Evolutionary conservation across 1,140 invertebrate genomes (phyloP).

Genomic region (Eubasilissa regina): DNA sequence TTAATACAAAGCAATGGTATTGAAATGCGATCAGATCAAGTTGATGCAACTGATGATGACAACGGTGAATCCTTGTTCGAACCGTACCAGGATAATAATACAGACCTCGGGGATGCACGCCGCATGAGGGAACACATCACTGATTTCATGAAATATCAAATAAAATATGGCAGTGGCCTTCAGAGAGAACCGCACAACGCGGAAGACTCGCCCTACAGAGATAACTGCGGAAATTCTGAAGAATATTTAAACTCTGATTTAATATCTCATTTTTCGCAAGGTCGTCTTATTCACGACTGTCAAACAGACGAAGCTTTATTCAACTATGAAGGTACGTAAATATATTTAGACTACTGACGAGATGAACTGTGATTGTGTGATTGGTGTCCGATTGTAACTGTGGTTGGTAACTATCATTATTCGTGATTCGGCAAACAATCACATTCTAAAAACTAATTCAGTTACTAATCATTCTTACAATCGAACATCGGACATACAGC

Average conservation of each 20-base stretch:
- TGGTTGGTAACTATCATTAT: too few relatives aligned
- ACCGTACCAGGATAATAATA: slow-evolving; percentile 24
- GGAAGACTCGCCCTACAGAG: not conserved
- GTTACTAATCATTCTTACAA: too few relatives aligned
- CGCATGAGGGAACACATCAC: slow-evolving; percentile 21
- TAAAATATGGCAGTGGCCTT: slow-evolving; percentile 13
- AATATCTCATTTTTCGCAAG: slow-evolving; percentile 8
- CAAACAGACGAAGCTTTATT: slow-evolving; percentile 35
- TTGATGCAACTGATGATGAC: not conserved
- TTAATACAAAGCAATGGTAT: slow-evolving; percentile 10
- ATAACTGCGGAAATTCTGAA: slow-evolving; percentile 11
- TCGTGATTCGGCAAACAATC: too few relatives aligned
- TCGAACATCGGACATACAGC: too few relatives aligned
- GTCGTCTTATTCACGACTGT: slow-evolving; percentile 23
- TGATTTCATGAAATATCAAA: slow-evolving; percentile 24
- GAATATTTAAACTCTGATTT: not conserved
- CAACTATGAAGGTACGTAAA: slow-evolving; percentile 27
- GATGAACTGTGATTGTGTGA: too few relatives aligned
- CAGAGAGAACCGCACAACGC: slow-evolving; percentile 8
- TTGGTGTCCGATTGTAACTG: too few relatives aligned
- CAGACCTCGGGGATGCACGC: not conserved
- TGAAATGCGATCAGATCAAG: slow-evolving; percentile 17
- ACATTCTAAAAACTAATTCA: too few relatives aligned
- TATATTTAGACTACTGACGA: too few relatives aligned
- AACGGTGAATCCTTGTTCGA: not conserved